Conservation (phyloP, 2,888 invertebrate genomes). For the Poecilus cupreus region DNA sequence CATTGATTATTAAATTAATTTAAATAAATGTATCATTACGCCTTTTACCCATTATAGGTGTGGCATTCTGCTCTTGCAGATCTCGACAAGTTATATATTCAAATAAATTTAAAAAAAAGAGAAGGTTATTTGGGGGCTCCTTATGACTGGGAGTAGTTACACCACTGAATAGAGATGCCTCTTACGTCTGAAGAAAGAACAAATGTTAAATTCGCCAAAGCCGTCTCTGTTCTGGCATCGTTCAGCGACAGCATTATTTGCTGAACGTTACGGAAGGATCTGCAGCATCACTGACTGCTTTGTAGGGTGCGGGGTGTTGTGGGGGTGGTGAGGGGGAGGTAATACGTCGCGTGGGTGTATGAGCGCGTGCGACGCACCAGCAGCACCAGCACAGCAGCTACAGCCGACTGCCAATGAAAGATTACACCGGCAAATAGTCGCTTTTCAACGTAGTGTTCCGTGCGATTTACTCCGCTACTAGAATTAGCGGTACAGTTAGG, state of each 20-base stretch:
- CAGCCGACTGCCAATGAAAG: conserved; percentile 7
- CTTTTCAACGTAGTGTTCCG: background rate
- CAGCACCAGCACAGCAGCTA: background rate
- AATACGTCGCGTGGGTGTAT: conserved; percentile 25
- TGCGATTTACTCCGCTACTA: background rate
- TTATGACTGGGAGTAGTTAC: too few species aligned
- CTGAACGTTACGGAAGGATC: background rate
- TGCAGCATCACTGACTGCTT: background rate
- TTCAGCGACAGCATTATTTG: background rate
- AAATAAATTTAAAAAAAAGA: too few species aligned
- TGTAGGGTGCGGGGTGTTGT: background rate
- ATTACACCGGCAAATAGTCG: background rate
- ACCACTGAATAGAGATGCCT: too few species aligned
- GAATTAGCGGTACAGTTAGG: background rate
- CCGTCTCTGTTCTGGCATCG: background rate
- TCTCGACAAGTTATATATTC: too few species aligned
- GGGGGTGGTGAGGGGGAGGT: background rate
- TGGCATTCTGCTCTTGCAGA: too few species aligned
- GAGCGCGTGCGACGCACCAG: conserved; percentile 9
- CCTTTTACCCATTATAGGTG: too few species aligned
- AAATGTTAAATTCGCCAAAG: background rate
- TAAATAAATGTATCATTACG: too few species aligned
- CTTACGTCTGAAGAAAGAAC: too few species aligned
- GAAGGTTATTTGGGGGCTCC: too few species aligned
- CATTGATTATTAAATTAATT: too few species aligned